Evolutionary conservation across 2,797 vertebrate genomes (phyloP).

Genomic region (Amblyraja radiata): DNA sequence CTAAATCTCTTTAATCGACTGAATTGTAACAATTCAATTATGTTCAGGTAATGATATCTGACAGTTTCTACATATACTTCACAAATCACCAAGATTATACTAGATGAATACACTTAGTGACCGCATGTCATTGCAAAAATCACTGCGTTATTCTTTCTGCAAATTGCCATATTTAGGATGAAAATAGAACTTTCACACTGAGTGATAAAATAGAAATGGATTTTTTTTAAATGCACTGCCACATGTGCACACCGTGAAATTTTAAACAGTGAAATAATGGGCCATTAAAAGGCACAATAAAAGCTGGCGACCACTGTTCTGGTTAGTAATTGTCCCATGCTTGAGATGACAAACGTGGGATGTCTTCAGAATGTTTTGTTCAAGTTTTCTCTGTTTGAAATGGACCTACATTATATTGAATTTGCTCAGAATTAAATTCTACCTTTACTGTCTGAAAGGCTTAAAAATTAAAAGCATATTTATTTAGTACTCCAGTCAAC

Average conservation of each 20-base stretch:
- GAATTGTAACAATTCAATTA: not conserved
- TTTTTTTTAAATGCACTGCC: not conserved
- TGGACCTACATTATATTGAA: not conserved
- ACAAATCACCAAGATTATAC: not conserved
- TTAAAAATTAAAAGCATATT: not conserved
- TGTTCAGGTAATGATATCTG: not conserved
- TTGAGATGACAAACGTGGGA: constrained; percentile 43
- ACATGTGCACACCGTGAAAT: not conserved
- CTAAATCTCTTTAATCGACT: not conserved
- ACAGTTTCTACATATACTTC: not conserved
- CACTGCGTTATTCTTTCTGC: constrained; percentile 17
- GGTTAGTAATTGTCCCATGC: constrained; percentile 42
- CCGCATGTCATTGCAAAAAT: not conserved
- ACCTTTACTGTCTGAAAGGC: not conserved
- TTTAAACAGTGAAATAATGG: constrained; percentile 41
- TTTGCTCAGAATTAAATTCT: not conserved
- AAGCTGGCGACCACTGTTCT: constrained; percentile 39
- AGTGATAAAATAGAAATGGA: constrained; percentile 19
- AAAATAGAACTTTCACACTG: not conserved
- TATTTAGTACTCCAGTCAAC: not conserved
- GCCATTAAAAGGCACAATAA: constrained; percentile 44
- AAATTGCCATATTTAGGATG: not conserved
- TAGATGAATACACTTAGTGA: not conserved
- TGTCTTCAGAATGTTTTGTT: constrained; percentile 24
- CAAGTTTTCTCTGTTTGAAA: not conserved